Evolutionary conservation across 2,797 vertebrate species (phyloP), one percentile per base, ranked within the genome.

Genomic region (Momotus momota): DNA sequence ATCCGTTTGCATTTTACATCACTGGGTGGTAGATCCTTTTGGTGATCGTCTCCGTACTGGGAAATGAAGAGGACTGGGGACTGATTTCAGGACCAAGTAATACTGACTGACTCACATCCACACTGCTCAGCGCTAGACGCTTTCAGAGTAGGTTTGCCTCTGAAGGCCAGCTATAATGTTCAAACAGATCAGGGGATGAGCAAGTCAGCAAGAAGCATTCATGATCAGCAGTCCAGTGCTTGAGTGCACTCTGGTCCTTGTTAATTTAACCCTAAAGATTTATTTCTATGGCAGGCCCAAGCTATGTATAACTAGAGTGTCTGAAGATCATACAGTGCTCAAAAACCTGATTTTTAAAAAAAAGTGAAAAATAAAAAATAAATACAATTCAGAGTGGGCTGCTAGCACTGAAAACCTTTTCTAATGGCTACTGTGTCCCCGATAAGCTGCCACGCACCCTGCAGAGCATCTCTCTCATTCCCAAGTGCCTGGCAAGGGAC

Each of bases 11-110:
- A 40, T 22, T 48, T 27, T 78, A 60, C 46, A 46, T n/a, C 51
- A 11, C 52, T 20, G 52, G 27, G 29, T 26, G 33, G 75, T 2
- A 85, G 55, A 55, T 49, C 27, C 31, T 52, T 78, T 31, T 15
- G 38, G 25, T 0, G 0, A 64, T 29, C 62, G 20, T 6, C 49
- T 72, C 48, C 0, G 0, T 25, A 7, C 41, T 22, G 27, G 60
- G 35, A 49, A n/a, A 78, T 29, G 40, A 62, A 89, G 49, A 71
- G 26, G 41, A 62, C 40, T 25, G 43, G 26, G 49, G 13, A 23
- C 38, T 64, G 41, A 71, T 15, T 14, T 84, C 52, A 57, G 51
- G n/a, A 93, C 27, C n/a, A 57, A 26, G 43, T 26, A 16, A 77
- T 12, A 43, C 38, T 55, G 55, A 29, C 49, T 40, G 27, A 71